Evolutionary conservation across 2,797 vertebrate species (phyloP).

Genomic region (Cichlasoma orientale): DNA sequence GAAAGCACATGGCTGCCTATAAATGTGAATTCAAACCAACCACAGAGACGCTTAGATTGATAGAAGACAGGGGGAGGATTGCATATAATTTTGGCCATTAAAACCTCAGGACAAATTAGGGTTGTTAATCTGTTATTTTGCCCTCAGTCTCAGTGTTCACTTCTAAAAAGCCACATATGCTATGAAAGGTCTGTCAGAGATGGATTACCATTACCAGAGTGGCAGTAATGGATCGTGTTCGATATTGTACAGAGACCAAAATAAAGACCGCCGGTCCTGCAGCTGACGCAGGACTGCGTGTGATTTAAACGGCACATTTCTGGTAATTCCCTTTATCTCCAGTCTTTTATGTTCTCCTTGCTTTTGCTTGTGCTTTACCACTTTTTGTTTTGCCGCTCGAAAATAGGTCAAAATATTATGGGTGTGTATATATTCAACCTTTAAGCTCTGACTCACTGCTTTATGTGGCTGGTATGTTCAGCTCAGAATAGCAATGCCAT

Average conservation of each 20-base stretch:
- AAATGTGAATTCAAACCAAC: conserved; percentile 72
- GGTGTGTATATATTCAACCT: conserved; percentile 24
- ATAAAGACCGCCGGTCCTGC: conserved; percentile 19
- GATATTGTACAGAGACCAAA: background rate
- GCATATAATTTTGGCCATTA: conserved; percentile 74
- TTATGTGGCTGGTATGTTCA: conserved; percentile 12
- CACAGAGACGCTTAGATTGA: conserved; percentile 73
- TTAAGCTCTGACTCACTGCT: conserved; percentile 25
- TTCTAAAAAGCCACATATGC: conserved; percentile 45
- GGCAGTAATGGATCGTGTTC: conserved; percentile 42
- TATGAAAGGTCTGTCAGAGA: conserved; percentile 60
- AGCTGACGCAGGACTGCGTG: background rate
- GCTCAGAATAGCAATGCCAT: background rate
- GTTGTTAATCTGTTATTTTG: conserved; percentile 81
- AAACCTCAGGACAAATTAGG: conserved; percentile 82
- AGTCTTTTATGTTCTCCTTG: conserved; percentile 11
- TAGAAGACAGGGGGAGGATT: conserved; percentile 64
- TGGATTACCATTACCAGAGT: conserved; percentile 43
- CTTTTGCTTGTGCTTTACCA: background rate
- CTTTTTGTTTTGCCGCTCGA: conserved; percentile 34
- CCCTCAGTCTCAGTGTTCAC: conserved; percentile 56
- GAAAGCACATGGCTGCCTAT: conserved; percentile 76
- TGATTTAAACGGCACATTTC: conserved; percentile 5
- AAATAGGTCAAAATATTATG: conserved; percentile 64
- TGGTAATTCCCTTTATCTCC: conserved; percentile 14